These are phyloP conservation scores for Glaucidium brasilianum DNA, from an alignment of 2,113 vertebrate species.

Conservation along the genomic window DNA sequence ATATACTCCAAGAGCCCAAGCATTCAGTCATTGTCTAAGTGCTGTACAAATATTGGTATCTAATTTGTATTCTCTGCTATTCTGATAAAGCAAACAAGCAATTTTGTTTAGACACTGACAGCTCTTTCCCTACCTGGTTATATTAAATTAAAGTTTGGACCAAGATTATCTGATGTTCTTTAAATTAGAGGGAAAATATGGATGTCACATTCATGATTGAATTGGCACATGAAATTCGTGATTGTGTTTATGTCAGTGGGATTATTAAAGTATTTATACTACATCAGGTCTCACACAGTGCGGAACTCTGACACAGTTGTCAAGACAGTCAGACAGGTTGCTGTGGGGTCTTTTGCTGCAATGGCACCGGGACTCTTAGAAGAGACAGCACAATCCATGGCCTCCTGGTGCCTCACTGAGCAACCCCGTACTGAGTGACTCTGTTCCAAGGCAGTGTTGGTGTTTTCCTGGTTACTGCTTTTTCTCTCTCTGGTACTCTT, in stretches of 20 bases:
- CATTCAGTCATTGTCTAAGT: neutral
- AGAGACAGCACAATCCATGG: neutral
- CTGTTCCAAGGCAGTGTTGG: neutral
- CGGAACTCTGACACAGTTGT: neutral
- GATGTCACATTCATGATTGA: neutral
- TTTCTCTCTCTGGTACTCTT: neutral
- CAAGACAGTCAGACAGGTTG: neutral
- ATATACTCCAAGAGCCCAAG: neutral
- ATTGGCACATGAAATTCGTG: neutral
- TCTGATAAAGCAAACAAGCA: conserved; percentile 22
- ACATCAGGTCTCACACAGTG: neutral
- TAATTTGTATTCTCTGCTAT: conserved; percentile 12
- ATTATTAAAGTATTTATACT: neutral
- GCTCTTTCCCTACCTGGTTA: neutral
- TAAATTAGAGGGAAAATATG: conserved; percentile 6
- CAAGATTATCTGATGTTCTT: neutral
- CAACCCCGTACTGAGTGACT: rapidly evolving
- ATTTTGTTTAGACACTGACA: conserved; percentile 8
- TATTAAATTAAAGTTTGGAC: conserved; percentile 6
- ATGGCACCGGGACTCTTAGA: neutral
- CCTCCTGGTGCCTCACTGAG: neutral
- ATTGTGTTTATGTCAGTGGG: neutral
- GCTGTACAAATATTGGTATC: neutral
- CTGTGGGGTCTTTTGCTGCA: neutral
- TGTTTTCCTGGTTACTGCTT: neutral